Evolutionary conservation across 2,888 invertebrate genomes (phyloP).

Genomic region (Coronaproctus castanopsis): DNA sequence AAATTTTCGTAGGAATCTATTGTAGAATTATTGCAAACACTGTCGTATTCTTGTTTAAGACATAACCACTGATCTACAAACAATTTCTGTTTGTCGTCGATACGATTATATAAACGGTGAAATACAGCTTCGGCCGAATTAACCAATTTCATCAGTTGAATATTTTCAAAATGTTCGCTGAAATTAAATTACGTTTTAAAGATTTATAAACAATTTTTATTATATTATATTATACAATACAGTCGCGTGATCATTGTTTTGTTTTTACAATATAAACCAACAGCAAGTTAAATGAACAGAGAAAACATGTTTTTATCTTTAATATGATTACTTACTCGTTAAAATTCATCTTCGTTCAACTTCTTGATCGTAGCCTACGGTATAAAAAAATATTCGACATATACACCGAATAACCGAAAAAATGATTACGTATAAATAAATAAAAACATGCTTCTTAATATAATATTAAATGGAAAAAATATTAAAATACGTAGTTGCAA

Average conservation of each 20-base stretch:
- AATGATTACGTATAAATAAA: no score
- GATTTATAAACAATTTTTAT: no score
- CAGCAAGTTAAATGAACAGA: neutral
- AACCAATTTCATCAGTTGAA: slow-evolving; percentile 7
- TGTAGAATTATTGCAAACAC: neutral
- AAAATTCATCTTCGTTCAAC: neutral
- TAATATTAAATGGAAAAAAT: no score
- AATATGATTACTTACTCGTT: neutral
- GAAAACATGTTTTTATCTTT: neutral
- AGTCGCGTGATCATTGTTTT: no score
- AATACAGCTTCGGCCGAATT: slow-evolving; percentile 8
- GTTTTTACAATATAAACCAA: no score
- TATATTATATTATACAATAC: no score
- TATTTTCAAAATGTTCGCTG: slow-evolving; percentile 9
- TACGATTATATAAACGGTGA: slow-evolving; percentile 6
- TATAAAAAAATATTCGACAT: no score
- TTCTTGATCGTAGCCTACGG: neutral
- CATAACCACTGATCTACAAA: slow-evolving; percentile 10
- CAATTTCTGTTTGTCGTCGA: slow-evolving; percentile 1
- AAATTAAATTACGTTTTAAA: neutral
- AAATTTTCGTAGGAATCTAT: neutral
- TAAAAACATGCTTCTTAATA: no score
- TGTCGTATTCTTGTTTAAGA: slow-evolving; percentile 9
- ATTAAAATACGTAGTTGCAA: no score
- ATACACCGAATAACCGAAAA: no score